Percentiles rank a stretch among this genome's conserved stretches.
Evolutionary conservation across 2,888 invertebrate species (phyloP).

Genomic region (Lasioglossum malachurum): DNA sequence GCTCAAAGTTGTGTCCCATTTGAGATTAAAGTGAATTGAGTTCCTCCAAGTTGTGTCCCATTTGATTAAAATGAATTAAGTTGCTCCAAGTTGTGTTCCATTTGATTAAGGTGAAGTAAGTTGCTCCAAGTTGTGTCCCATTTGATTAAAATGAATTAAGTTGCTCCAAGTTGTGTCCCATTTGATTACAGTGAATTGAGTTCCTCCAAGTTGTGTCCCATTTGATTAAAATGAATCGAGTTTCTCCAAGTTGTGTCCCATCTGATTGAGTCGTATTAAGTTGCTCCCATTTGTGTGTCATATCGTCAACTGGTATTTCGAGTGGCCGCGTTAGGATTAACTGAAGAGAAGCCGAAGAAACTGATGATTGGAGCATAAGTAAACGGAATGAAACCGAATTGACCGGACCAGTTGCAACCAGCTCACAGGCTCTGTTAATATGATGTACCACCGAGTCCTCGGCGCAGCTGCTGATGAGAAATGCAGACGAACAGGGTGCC

Average conservation of each 20-base stretch:
- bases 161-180: no score
- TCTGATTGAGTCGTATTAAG: background rate
- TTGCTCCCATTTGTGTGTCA: background rate
- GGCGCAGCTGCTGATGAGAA: conserved; percentile 50
- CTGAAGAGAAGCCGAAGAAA: background rate
- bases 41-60: no score
- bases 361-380: background rate
- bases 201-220: no score
- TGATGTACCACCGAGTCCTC: background rate
- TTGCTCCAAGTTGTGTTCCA: no score
- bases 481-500: conserved; percentile 55
- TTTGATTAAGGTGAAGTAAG: no score
- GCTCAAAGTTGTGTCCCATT: no score
- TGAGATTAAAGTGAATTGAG: no score
- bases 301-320: background rate
- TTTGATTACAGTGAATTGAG: no score
- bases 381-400: background rate
- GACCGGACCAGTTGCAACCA: background rate
- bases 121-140: no score
- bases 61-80: no score
- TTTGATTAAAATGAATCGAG: rapidly evolving
- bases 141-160: no score
- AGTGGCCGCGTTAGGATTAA: background rate
- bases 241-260: background rate
- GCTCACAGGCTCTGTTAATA: background rate